A percentile compares a stretch with the other conserved stretches of the same genome.
These are phyloP conservation scores for Archips xylosteana DNA, from an alignment of 2,888 invertebrate species.

Conservation along the genomic window DNA sequence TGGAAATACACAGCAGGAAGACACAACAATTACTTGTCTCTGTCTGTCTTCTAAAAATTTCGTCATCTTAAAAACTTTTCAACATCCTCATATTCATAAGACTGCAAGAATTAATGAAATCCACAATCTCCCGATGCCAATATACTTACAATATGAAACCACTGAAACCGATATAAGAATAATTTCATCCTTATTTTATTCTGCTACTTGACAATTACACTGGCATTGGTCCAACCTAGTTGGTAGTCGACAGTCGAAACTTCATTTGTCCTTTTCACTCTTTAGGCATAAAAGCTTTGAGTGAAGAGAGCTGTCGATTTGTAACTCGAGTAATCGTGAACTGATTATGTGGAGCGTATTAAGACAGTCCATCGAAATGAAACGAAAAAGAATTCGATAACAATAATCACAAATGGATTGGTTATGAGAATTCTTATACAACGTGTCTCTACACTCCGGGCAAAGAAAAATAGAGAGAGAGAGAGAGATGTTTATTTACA, in stretches of 20 bases:
- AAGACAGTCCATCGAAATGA: neutral
- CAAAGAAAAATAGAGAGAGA: no score
- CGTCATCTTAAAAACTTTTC: no score
- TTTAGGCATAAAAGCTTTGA: neutral
- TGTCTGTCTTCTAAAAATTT: no score
- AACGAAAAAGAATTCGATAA: neutral
- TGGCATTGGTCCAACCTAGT: slow-evolving; percentile 7
- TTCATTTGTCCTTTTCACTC: slow-evolving; percentile 5
- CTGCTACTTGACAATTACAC: slow-evolving; percentile 16
- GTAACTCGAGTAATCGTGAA: neutral
- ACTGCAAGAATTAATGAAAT: neutral
- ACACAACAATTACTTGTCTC: no score
- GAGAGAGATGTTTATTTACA: no score
- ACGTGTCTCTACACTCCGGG: neutral
- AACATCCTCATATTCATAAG: neutral
- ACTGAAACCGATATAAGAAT: slow-evolving; percentile 15
- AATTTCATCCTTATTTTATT: slow-evolving; percentile 14
- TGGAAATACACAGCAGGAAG: no score
- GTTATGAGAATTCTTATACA: neutral
- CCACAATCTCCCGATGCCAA: neutral
- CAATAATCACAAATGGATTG: slow-evolving; percentile 2
- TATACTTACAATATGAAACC: neutral
- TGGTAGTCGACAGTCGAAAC: neutral
- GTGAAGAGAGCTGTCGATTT: neutral
- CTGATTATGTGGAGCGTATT: neutral